Conservation (phyloP, 2,113 vertebrate genomes). For the Hydropotes inermis region DNA sequence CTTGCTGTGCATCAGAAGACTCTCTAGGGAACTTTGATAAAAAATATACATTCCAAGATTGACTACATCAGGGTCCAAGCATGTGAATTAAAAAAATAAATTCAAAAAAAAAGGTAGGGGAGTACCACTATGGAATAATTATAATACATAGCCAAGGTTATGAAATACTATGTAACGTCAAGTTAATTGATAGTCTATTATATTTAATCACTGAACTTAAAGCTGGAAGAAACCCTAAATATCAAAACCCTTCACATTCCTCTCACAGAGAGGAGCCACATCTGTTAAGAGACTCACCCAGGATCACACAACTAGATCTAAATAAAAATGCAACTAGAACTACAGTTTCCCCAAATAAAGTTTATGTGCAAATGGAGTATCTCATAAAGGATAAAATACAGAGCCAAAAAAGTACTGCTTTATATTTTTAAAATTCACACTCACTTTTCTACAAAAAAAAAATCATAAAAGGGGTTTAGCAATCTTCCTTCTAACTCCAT, state of each 20-base stretch:
- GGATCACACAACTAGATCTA: background rate
- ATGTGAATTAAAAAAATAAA: background rate
- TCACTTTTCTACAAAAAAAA: conserved; percentile 6
- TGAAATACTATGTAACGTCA: background rate
- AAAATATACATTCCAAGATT: background rate
- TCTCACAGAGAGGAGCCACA: background rate
- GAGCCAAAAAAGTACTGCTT: background rate
- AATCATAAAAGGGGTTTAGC: background rate
- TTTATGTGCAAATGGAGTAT: background rate
- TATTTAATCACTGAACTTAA: background rate
- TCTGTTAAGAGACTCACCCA: background rate
- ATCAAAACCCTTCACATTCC: background rate
- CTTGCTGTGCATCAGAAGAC: background rate
- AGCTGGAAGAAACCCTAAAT: background rate
- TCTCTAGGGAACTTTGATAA: background rate
- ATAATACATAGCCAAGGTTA: background rate
- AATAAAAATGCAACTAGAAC: background rate
- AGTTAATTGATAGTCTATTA: background rate
- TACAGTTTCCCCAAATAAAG: background rate
- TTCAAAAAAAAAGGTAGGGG: background rate
- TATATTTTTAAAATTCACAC: background rate
- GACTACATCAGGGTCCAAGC: background rate
- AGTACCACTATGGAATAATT: background rate
- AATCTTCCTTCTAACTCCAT: background rate
- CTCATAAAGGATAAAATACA: background rate